Percentiles rank a stretch among this genome's conserved stretches.
Evolutionary conservation across 2,888 invertebrate species (phyloP).

Genomic region (Epirrhoe tristata): DNA sequence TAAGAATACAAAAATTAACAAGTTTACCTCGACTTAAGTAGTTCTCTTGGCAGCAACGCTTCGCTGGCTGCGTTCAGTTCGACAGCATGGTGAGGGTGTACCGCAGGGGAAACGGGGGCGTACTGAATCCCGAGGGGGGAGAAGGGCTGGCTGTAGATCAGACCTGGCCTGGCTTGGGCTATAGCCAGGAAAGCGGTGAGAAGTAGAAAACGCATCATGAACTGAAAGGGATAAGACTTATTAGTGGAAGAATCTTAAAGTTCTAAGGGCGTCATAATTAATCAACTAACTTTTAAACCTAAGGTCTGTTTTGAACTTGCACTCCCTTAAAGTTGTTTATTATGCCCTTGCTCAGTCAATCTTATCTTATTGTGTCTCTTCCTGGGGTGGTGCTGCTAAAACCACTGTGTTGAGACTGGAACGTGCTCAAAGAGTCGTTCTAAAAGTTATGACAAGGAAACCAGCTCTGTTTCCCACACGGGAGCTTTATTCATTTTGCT

Average conservation of each 20-base stretch:
- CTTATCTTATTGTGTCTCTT: too few species aligned
- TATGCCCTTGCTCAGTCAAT: too few species aligned
- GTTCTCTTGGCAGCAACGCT: slow-evolving; percentile 86
- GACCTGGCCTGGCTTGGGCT: slow-evolving; percentile 76
- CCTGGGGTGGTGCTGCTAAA: too few species aligned
- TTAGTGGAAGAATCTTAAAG: neutral
- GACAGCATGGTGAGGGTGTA: slow-evolving; percentile 89
- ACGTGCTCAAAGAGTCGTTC: too few species aligned
- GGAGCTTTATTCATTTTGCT: too few species aligned
- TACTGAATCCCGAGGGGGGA: slow-evolving; percentile 81
- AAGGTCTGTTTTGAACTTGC: too few species aligned
- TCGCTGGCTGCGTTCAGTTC: slow-evolving; percentile 90
- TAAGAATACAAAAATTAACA: too few species aligned
- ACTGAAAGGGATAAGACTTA: slow-evolving; percentile 43
- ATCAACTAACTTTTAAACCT: too few species aligned
- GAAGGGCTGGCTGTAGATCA: slow-evolving; percentile 76
- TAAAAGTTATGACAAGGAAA: too few species aligned
- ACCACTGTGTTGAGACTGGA: too few species aligned
- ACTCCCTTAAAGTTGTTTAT: too few species aligned
- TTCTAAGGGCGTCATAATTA: neutral
- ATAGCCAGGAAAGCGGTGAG: slow-evolving; percentile 70
- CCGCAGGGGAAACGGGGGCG: slow-evolving; percentile 63
- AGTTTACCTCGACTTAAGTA: slow-evolving; percentile 23
- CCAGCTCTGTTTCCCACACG: too few species aligned
- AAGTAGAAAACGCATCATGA: slow-evolving; percentile 66